Evolutionary conservation across 2,888 invertebrate species (phyloP).

Genomic region (Sinelater perroti): DNA sequence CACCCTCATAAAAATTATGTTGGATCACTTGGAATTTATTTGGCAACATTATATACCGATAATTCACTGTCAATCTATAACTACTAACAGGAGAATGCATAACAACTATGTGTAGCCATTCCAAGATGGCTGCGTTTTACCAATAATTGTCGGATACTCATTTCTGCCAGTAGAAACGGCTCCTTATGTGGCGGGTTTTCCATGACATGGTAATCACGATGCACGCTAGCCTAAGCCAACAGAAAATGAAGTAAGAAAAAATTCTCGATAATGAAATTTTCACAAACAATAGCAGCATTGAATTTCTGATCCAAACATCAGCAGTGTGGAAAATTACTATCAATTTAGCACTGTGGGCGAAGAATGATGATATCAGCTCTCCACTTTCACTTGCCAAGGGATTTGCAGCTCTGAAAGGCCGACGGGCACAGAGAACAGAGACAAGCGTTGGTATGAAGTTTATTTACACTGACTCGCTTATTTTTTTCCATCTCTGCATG

Average conservation of each 20-base stretch:
- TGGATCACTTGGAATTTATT: constrained; percentile 87
- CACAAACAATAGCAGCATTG: constrained; percentile 45
- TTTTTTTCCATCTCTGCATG: constrained; percentile 62
- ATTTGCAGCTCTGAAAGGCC: constrained; percentile 73
- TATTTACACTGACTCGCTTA: constrained; percentile 63
- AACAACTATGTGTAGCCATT: constrained; percentile 95
- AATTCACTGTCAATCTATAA: constrained; percentile 95
- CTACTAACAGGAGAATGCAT: constrained; percentile 95
- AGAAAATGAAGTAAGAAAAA: constrained; percentile 79
- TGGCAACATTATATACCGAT: constrained; percentile 96
- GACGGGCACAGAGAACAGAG: constrained; percentile 89
- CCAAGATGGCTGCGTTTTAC: constrained; percentile 91
- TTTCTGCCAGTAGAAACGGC: constrained; percentile 95
- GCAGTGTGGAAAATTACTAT: constrained; percentile 66
- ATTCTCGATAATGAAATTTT: constrained; percentile 58
- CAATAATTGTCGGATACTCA: constrained; percentile 86
- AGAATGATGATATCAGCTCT: constrained; percentile 67
- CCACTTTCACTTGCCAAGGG: constrained; percentile 52
- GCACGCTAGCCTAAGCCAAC: constrained; percentile 84
- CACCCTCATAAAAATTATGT: constrained; percentile 85
- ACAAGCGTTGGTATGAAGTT: constrained; percentile 67
- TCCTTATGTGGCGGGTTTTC: constrained; percentile 95
- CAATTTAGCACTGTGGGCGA: constrained; percentile 90
- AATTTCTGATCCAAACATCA: constrained; percentile 61
- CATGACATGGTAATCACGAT: constrained; percentile 95